A percentile compares a stretch with the other conserved stretches of the same genome.
These are phyloP conservation scores for Celastrina argiolus DNA, from an alignment of 2,888 invertebrate species.

Conservation along the genomic window DNA sequence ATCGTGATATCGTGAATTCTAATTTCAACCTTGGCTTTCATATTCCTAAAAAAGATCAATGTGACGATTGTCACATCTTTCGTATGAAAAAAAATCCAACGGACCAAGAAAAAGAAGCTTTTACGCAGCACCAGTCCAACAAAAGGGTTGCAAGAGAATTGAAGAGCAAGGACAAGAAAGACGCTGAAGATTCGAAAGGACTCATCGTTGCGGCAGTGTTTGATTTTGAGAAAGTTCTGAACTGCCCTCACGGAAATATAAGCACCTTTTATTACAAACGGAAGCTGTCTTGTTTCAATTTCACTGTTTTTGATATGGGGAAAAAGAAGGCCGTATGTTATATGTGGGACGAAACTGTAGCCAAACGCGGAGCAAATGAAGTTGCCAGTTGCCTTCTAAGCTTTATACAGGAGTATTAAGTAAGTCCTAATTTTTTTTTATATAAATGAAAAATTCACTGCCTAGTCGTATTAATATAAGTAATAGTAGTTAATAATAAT, in stretches of 20 bases:
- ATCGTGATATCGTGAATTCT: constrained; percentile 28
- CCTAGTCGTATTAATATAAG: too few species aligned
- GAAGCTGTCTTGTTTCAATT: constrained; percentile 24
- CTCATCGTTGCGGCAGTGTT: constrained; percentile 12
- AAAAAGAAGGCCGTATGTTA: constrained; percentile 25
- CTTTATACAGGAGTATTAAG: too few species aligned
- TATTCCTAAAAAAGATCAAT: constrained; percentile 33
- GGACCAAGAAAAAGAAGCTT: constrained; percentile 23
- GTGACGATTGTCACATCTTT: constrained; percentile 27
- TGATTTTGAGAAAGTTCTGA: constrained; percentile 24
- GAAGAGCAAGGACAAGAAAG: constrained; percentile 30
- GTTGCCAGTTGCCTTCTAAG: constrained; percentile 26
- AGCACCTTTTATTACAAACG: constrained; percentile 26
- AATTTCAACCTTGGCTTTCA: constrained; percentile 31
- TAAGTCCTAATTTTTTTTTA: too few species aligned
- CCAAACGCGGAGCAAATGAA: constrained; percentile 28
- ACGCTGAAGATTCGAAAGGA: constrained; percentile 18
- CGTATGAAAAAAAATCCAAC: constrained; percentile 24
- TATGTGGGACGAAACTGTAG: constrained; percentile 29
- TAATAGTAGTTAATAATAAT: too few species aligned
- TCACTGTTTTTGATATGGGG: constrained; percentile 25
- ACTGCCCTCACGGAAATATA: constrained; percentile 18
- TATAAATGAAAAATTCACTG: too few species aligned
- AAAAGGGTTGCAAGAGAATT: constrained; percentile 26
- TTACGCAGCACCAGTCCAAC: constrained; percentile 23